Evolutionary conservation across 2,888 invertebrate genomes (phyloP).

Genomic region (Embidobia sp.): DNA sequence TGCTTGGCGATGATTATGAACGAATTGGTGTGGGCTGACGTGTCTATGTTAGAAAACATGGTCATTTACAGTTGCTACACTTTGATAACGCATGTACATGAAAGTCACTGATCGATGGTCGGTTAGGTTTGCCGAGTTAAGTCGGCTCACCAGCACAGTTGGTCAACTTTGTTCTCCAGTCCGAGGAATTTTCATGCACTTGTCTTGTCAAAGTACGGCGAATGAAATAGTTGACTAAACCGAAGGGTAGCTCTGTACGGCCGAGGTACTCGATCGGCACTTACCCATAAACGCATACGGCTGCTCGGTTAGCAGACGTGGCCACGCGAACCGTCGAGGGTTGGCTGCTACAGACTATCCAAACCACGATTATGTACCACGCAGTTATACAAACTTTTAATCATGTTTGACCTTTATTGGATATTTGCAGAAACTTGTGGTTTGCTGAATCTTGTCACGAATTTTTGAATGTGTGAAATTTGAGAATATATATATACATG

Average conservation of each 20-base stretch:
- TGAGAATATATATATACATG: slow-evolving; percentile 71
- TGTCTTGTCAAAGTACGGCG: slow-evolving; percentile 73
- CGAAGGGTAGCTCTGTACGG: slow-evolving; percentile 72
- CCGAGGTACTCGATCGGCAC: slow-evolving; percentile 62
- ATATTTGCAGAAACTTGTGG: slow-evolving; percentile 81
- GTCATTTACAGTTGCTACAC: slow-evolving; percentile 78
- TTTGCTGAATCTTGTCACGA: slow-evolving; percentile 81
- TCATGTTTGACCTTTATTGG: slow-evolving; percentile 79
- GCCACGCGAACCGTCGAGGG: no score
- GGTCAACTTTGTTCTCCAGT: slow-evolving; percentile 3
- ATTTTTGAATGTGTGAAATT: slow-evolving; percentile 80
- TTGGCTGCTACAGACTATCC: slow-evolving; percentile 70
- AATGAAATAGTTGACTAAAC: slow-evolving; percentile 75
- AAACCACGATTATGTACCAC: slow-evolving; percentile 74
- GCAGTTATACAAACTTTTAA: slow-evolving; percentile 78
- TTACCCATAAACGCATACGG: no score
- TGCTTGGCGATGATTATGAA: slow-evolving; percentile 76
- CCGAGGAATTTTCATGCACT: slow-evolving; percentile 37
- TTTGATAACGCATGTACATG: slow-evolving; percentile 70
- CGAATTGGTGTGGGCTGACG: slow-evolving; percentile 81
- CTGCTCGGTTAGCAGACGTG: no score
- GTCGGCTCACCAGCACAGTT: neutral
- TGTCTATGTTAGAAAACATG: slow-evolving; percentile 81
- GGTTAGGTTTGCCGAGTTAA: neutral
- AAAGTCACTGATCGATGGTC: slow-evolving; percentile 21